phyloP scores from a whole-genome alignment of 2,888 invertebrate species.

The Cantharis nigra region DNA sequence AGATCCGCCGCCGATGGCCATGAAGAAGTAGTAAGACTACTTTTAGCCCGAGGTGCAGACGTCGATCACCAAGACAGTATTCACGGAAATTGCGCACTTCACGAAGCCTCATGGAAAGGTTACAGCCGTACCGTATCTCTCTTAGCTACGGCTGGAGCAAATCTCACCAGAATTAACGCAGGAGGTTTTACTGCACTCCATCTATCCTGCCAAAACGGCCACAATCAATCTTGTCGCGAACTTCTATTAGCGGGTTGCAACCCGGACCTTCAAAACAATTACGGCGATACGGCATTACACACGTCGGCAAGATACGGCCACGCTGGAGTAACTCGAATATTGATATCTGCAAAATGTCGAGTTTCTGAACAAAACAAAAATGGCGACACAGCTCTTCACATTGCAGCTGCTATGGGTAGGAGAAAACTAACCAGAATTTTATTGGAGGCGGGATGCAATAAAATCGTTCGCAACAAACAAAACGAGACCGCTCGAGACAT shows the following conservation, averaged over 20 bases:
- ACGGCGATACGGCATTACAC: slow-evolving; percentile 93
- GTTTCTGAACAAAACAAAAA: slow-evolving; percentile 92
- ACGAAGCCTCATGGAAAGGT: slow-evolving; percentile 95
- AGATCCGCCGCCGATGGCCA: slow-evolving; percentile 84
- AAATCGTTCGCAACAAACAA: slow-evolving; percentile 77
- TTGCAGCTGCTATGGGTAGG: slow-evolving; percentile 91
- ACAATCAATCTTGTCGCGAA: slow-evolving; percentile 92
- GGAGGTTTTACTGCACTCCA: slow-evolving; percentile 94
- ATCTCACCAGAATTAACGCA: slow-evolving; percentile 71
- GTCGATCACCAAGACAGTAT: slow-evolving; percentile 77
- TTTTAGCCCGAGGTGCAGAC: slow-evolving; percentile 70
- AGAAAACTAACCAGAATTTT: slow-evolving; percentile 89
- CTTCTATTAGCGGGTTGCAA: slow-evolving; percentile 85
- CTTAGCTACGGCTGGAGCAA: slow-evolving; percentile 70
- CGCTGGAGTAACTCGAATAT: slow-evolving; percentile 91
- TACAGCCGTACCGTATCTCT: slow-evolving; percentile 82
- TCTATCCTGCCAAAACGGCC: slow-evolving; percentile 94
- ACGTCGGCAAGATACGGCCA: slow-evolving; percentile 95
- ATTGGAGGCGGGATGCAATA: slow-evolving; percentile 82
- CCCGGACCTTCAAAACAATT: slow-evolving; percentile 90
- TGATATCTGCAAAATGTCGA: slow-evolving; percentile 86
- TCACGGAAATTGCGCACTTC: slow-evolving; percentile 91
- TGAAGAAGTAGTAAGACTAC: slow-evolving; percentile 71
- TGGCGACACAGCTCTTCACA: slow-evolving; percentile 92
- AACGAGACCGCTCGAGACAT: slow-evolving; percentile 90